Percentiles rank a stretch among this genome's conserved stretches.
These are phyloP conservation scores for Rhinophrynus dorsalis DNA, from an alignment of 2,797 vertebrate genomes.

Conservation along the genomic window DNA sequence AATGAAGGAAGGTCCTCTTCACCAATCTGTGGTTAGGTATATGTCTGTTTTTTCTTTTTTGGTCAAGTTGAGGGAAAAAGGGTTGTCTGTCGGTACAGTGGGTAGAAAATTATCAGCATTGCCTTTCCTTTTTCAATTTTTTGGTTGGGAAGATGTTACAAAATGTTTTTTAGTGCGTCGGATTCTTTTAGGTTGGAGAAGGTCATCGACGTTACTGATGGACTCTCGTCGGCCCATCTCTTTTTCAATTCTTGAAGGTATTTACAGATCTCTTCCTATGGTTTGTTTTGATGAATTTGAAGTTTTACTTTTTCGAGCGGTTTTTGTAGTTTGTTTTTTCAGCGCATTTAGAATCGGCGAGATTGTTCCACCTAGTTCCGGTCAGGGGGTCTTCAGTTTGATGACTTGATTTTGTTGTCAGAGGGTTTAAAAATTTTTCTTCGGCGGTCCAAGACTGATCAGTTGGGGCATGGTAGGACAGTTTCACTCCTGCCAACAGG, in stretches of 20 bases:
- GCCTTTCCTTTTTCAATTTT: neutral
- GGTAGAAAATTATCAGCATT: neutral
- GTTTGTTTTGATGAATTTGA: neutral
- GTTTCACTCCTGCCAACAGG: neutral
- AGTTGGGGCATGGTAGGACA: neutral
- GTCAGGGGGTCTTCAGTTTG: neutral
- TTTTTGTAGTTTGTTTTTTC: neutral
- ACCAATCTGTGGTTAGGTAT: neutral
- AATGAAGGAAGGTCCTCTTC: neutral
- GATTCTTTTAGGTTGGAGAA: neutral
- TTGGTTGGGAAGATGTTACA: neutral
- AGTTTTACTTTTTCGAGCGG: neutral
- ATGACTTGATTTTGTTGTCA: neutral
- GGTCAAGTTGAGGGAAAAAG: neutral
- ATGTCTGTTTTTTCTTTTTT: too few species aligned
- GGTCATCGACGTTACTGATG: neutral
- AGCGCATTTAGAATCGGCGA: neutral
- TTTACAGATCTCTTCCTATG: neutral
- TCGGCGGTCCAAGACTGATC: neutral
- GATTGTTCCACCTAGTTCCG: neutral
- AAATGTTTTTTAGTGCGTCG: too few species aligned
- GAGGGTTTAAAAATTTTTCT: neutral
- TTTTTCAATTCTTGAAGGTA: neutral
- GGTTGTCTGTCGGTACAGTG: neutral
- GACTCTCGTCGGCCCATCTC: neutral